phyloP scores from a whole-genome alignment of 2,888 invertebrate species.

The Adelphocoris suturalis region DNA sequence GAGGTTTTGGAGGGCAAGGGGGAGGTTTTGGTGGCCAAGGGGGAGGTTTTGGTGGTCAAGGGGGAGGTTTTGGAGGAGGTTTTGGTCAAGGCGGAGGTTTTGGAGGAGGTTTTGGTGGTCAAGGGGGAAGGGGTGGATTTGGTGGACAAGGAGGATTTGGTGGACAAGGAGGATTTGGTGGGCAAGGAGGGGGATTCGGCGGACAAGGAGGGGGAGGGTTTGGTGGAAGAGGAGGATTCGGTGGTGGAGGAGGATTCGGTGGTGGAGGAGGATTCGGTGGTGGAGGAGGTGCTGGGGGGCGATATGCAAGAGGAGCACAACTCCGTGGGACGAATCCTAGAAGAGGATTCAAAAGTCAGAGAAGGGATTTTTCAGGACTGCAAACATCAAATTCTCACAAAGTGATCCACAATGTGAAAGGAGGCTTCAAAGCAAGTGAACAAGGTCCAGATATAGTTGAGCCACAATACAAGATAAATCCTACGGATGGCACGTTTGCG shows the following conservation, averaged over 20 bases:
- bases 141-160: constrained; percentile 56
- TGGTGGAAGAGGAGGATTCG: constrained; percentile 75
- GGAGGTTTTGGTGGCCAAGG: constrained; percentile 71
- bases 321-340: neutral
- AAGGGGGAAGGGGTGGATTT: constrained; percentile 75
- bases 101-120: constrained; percentile 75
- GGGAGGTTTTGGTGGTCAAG: constrained; percentile 77
- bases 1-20: constrained; percentile 75
- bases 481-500: neutral
- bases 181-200: constrained; percentile 72
- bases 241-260: constrained; percentile 56
- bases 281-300: constrained; percentile 76
- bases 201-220: constrained; percentile 75
- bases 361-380: neutral
- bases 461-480: neutral
- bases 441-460: neutral
- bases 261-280: constrained; percentile 33
- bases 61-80: constrained; percentile 76
- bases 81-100: constrained; percentile 52
- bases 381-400: neutral
- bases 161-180: constrained; percentile 75
- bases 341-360: neutral
- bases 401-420: neutral
- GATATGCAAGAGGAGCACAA: constrained; percentile 66
- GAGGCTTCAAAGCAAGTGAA: neutral